Conservation (phyloP, 2,888 invertebrate species). For the Scaptomyza tumidula region DNA sequence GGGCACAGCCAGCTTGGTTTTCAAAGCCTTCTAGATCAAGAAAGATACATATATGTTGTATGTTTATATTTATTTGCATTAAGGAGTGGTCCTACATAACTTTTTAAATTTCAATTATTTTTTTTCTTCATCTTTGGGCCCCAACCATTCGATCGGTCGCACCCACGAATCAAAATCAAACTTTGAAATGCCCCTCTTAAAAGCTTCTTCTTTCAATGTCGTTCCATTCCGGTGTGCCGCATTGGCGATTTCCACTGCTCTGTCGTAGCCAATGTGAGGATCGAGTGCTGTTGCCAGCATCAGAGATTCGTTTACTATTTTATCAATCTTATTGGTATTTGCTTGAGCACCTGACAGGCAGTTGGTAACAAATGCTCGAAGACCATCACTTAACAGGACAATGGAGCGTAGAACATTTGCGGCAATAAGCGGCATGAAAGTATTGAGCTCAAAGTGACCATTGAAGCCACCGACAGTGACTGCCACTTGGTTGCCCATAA, state of each 20-base stretch:
- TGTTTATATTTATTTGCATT: too few relatives aligned
- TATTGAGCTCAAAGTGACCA: slow-evolving; percentile 99
- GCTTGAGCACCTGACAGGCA: slow-evolving; percentile 93
- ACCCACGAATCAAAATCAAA: slow-evolving; percentile 96
- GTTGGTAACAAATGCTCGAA: slow-evolving; percentile 92
- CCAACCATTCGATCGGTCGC: slow-evolving; percentile 15
- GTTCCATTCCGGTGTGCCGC: slow-evolving; percentile 96
- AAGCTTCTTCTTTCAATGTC: slow-evolving; percentile 93
- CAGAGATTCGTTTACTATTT: slow-evolving; percentile 94
- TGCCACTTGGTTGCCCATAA: slow-evolving; percentile 99
- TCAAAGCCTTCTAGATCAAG: neutral
- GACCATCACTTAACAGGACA: slow-evolving; percentile 91
- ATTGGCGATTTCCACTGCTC: slow-evolving; percentile 96
- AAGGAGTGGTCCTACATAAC: neutral
- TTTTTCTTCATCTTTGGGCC: slow-evolving; percentile 12
- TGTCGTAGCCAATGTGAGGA: slow-evolving; percentile 98
- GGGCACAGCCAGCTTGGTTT: too few relatives aligned
- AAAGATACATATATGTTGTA: neutral
- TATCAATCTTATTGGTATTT: slow-evolving; percentile 89
- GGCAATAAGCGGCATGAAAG: slow-evolving; percentile 98
- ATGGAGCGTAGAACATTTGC: slow-evolving; percentile 95
- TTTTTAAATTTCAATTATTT: neutral
- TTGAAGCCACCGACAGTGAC: slow-evolving; percentile 95
- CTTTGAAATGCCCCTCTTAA: slow-evolving; percentile 92
- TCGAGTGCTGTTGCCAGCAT: slow-evolving; percentile 99